Evolutionary conservation across 2,113 vertebrate genomes (phyloP).

Genomic region (human): GRCh38 chr12:104674001-104674500

Average conservation of each 20-base stretch:
- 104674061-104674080: background rate
- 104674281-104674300: background rate
- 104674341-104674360: rapidly evolving
- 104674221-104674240: background rate
- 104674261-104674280: rapidly evolving
- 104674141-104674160: background rate
- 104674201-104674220: background rate
- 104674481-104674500: background rate
- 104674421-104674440: background rate
- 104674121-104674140: background rate
- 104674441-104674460: background rate
- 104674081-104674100: background rate
- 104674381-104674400: background rate
- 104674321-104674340: rapidly evolving
- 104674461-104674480: no score
- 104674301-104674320: background rate
- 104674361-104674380: background rate
- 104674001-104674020: background rate
- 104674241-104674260: background rate
- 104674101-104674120: background rate
- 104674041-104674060: background rate
- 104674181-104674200: background rate
- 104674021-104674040: background rate
- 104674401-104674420: background rate
- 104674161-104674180: background rate